phyloP scores from a whole-genome alignment of 2,888 invertebrate species.

The Andrena bucephala region DNA sequence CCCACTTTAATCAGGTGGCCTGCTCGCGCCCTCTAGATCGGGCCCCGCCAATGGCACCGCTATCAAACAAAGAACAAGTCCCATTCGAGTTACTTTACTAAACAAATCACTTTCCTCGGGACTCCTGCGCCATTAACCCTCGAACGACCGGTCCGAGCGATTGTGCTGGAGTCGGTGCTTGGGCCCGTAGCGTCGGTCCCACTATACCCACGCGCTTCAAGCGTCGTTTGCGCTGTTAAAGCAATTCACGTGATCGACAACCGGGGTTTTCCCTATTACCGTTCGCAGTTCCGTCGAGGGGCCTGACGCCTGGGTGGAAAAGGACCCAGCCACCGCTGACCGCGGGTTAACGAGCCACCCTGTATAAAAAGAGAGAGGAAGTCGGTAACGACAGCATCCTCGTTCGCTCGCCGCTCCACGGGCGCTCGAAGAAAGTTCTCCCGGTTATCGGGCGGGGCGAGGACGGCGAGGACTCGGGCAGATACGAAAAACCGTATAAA shows the following conservation, averaged over 20 bases:
- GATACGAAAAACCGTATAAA: constrained; percentile 60
- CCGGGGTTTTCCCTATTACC: background rate
- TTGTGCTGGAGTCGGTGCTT: too few relatives aligned
- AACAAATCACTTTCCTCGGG: too few relatives aligned
- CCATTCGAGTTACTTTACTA: too few relatives aligned
- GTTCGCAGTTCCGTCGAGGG: background rate
- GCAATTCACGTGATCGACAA: background rate
- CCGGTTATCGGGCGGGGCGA: constrained; percentile 6
- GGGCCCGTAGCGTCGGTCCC: too few relatives aligned
- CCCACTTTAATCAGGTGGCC: too few relatives aligned
- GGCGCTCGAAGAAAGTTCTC: constrained; percentile 6
- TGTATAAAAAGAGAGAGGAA: background rate
- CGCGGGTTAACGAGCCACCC: too few relatives aligned
- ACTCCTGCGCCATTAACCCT: too few relatives aligned
- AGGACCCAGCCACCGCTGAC: background rate
- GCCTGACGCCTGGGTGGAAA: background rate
- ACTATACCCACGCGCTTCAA: too few relatives aligned
- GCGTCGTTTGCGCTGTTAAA: background rate
- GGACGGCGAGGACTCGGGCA: background rate
- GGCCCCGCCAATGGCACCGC: too few relatives aligned
- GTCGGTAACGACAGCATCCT: constrained; percentile 6
- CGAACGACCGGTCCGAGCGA: too few relatives aligned
- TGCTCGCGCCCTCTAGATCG: too few relatives aligned
- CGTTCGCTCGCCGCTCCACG: background rate
- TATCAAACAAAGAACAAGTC: too few relatives aligned